These are phyloP conservation scores for Ahaetulla prasina DNA, from an alignment of 2,113 vertebrate genomes.

Conservation along the genomic window DNA sequence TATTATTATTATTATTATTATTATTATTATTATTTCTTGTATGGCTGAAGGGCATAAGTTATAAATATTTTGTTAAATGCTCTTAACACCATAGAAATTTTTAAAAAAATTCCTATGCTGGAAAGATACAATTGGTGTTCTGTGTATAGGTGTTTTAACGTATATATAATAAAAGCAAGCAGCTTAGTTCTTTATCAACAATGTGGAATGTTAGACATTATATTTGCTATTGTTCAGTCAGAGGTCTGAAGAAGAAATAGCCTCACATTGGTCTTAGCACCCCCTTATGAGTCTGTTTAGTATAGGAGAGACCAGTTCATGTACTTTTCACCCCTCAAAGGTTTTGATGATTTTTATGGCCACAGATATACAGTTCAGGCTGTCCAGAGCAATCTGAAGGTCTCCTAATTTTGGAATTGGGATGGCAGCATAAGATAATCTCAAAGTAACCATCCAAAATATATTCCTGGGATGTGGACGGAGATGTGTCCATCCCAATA, in stretches of 20 bases:
- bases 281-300: neutral
- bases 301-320: neutral
- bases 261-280: neutral
- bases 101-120: neutral
- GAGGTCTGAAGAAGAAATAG: neutral
- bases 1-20: too few species aligned
- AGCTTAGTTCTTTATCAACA: neutral
- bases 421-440: neutral
- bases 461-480: neutral
- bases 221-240: neutral
- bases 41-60: neutral
- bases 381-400: neutral
- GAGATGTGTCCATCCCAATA: neutral
- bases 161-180: neutral
- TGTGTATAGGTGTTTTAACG: neutral
- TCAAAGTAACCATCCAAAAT: neutral
- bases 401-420: neutral
- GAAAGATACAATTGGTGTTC: neutral
- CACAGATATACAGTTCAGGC: neutral
- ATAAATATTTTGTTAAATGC: neutral
- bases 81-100: neutral
- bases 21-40: too few species aligned
- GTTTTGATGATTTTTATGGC: neutral
- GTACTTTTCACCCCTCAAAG: neutral
- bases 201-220: neutral